Evolutionary conservation across 2,888 invertebrate species (phyloP).

Genomic region (Julus scanicus): DNA sequence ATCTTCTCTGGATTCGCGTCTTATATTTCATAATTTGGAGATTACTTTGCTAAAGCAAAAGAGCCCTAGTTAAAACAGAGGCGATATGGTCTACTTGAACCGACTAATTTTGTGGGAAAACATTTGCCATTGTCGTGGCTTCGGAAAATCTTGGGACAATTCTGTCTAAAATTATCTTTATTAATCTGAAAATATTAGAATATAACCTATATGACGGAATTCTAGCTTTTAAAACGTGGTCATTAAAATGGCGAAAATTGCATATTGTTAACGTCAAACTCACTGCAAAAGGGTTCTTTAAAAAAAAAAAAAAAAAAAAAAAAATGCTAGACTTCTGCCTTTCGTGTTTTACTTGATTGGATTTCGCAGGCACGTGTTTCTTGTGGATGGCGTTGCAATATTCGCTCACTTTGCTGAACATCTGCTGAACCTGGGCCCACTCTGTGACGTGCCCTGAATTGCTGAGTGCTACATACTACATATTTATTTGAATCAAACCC

Average conservation of each 20-base stretch:
- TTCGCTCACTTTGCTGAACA: slow-evolving; percentile 34
- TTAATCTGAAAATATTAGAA: too few relatives aligned
- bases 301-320: neutral
- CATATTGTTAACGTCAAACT: neutral
- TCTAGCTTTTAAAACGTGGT: neutral
- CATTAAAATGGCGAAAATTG: neutral
- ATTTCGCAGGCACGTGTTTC: neutral
- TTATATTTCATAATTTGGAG: slow-evolving; percentile 42
- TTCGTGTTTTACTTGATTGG: slow-evolving; percentile 10
- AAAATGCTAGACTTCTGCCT: slow-evolving; percentile 7
- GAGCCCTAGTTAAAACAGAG: neutral
- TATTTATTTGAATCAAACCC: slow-evolving; percentile 27
- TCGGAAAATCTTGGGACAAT: too few relatives aligned
- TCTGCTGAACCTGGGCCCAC: slow-evolving; percentile 13
- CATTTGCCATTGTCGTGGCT: too few relatives aligned
- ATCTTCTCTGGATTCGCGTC: slow-evolving; percentile 1
- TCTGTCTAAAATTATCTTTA: too few relatives aligned
- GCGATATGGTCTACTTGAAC: slow-evolving; percentile 12
- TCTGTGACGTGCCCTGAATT: slow-evolving; percentile 7
- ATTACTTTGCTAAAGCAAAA: slow-evolving; percentile 2
- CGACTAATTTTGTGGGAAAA: neutral
- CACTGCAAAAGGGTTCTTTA: neutral
- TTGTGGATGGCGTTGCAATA: neutral
- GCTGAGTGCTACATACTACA: neutral
- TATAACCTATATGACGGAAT: neutral